A percentile compares a stretch with the other conserved stretches of the same genome.
phyloP scores from a whole-genome alignment of 1,140 invertebrate genomes.

The Druon quercuslanigerum region DNA sequence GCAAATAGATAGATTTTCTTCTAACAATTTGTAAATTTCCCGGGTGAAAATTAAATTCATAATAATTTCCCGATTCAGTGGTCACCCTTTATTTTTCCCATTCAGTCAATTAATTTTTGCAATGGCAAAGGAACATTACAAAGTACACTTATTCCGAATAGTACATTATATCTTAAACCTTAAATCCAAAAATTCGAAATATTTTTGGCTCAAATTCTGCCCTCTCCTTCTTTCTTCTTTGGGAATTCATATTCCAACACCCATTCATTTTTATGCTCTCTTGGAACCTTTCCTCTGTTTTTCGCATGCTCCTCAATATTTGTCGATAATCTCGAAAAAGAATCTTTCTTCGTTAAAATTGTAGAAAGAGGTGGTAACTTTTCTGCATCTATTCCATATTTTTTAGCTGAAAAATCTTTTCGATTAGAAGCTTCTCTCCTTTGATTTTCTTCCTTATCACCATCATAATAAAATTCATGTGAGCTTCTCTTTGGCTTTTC shows the following conservation, averaged over 20 bases:
- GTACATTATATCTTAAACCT: too few relatives aligned
- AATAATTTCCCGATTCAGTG: too few relatives aligned
- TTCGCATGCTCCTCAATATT: constrained; percentile 68
- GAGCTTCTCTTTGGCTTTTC: not conserved
- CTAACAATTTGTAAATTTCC: too few relatives aligned
- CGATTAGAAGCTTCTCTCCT: constrained; percentile 1
- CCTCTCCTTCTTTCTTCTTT: constrained; percentile 32
- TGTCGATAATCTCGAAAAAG: not conserved
- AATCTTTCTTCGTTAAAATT: constrained; percentile 57
- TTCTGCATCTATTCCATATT: not conserved
- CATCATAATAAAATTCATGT: constrained; percentile 24
- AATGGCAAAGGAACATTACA: too few relatives aligned
- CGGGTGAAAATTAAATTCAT: too few relatives aligned
- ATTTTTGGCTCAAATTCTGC: not conserved
- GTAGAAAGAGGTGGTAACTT: not conserved
- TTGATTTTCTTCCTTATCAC: constrained; percentile 28
- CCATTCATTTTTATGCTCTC: constrained; percentile 75
- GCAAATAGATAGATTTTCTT: too few relatives aligned
- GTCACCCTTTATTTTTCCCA: too few relatives aligned
- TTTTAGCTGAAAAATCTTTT: constrained; percentile 47
- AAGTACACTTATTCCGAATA: too few relatives aligned
- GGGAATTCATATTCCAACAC: constrained; percentile 73
- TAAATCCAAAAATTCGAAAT: too few relatives aligned
- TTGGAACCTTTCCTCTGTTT: constrained; percentile 65
- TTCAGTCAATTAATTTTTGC: too few relatives aligned